These are phyloP conservation scores for Gobius niger DNA, from an alignment of 2,113 vertebrate genomes.

Conservation along the genomic window DNA sequence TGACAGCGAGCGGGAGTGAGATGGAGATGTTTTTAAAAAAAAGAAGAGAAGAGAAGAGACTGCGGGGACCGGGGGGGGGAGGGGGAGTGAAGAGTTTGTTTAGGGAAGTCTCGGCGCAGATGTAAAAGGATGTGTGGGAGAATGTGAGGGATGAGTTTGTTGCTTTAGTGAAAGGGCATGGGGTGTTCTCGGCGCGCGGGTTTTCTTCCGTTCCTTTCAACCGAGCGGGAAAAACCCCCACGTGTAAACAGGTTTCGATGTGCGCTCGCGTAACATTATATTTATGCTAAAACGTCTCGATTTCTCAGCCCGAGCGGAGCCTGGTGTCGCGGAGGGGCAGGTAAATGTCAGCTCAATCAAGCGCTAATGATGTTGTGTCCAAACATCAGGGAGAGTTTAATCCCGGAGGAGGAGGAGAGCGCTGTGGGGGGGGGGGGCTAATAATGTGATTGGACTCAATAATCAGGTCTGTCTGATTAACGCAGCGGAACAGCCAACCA, in stretches of 20 bases:
- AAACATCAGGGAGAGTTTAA: neutral
- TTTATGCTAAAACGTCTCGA: no score
- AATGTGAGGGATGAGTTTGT: no score
- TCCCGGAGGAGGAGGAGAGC: neutral
- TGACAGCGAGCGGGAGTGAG: constrained; percentile 8
- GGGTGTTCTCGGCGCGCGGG: no score
- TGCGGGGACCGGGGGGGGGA: neutral
- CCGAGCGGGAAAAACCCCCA: no score
- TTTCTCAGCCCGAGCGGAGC: neutral
- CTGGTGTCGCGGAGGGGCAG: neutral
- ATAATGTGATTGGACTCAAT: neutral
- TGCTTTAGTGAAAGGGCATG: no score
- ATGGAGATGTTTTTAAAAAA: constrained; percentile 9
- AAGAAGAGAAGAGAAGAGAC: neutral
- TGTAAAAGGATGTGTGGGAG: no score
- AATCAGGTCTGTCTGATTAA: neutral
- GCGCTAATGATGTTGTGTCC: neutral
- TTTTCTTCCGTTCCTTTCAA: no score
- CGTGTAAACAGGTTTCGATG: no score
- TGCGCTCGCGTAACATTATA: no score
- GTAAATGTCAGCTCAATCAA: neutral
- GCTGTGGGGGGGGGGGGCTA: neutral
- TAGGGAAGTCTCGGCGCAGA: no score
- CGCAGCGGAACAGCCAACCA: neutral
- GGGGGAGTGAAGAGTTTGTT: no score